Evolutionary conservation across 2,113 vertebrate genomes (phyloP).

Genomic region (Callopanchax toddi): DNA sequence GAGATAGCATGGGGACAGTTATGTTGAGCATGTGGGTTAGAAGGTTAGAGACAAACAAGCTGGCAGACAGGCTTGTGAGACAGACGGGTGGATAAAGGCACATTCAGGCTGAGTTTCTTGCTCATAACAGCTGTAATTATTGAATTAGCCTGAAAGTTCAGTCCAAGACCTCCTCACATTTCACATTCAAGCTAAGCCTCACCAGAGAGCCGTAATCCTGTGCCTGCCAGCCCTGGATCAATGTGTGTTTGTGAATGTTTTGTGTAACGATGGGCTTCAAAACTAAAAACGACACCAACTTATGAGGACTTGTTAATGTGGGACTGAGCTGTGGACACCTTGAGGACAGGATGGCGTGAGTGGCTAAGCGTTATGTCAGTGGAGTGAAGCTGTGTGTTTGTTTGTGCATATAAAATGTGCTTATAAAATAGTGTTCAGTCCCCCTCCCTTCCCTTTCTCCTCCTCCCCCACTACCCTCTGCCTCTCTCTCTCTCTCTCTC

Average conservation of each 20-base stretch:
- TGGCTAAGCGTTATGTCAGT: background rate
- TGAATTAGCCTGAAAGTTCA: conserved; percentile 98
- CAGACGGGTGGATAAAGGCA: conserved; percentile 39
- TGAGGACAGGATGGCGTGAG: background rate
- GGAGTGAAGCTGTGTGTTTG: conserved; percentile 12
- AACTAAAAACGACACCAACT: background rate
- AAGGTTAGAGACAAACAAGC: background rate
- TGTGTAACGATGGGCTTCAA: background rate
- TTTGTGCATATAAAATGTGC: background rate
- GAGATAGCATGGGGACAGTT: background rate
- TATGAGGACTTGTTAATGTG: background rate
- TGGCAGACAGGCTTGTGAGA: conserved; percentile 6
- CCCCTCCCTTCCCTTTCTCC: conserved; percentile 40
- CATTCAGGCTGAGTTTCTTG: conserved; percentile 22
- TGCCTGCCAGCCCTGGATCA: conserved; percentile 51
- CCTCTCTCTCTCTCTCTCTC: conserved; percentile 12
- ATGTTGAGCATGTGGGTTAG: background rate
- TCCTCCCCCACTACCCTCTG: conserved; percentile 12
- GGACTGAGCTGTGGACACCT: background rate
- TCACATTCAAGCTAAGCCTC: conserved; percentile 89
- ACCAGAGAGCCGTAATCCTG: conserved; percentile 64
- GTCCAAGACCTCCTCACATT: conserved; percentile 88
- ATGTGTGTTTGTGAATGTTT: conserved; percentile 38
- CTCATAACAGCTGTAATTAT: conserved; percentile 90
- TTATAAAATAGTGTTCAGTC: too few species aligned